Evolutionary conservation across 2,888 invertebrate species (phyloP).

Genomic region (Acanthoscelides obtectus): DNA sequence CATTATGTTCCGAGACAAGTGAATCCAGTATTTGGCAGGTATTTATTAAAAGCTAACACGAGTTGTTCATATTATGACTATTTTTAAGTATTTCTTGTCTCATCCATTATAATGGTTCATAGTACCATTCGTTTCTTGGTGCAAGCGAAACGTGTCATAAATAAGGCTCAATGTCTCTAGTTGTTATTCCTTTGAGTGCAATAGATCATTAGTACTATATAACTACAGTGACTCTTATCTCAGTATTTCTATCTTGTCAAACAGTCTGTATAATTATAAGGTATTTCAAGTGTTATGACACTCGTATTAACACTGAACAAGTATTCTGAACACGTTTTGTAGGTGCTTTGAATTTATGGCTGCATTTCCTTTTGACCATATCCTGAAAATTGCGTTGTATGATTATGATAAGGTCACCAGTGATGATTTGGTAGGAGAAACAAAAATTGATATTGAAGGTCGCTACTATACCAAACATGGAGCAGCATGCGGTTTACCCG

Average conservation of each 20-base stretch:
- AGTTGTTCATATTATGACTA: not conserved
- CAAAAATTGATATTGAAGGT: constrained; percentile 82
- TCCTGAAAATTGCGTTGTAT: constrained; percentile 67
- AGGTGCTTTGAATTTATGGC: constrained; percentile 73
- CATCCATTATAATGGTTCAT: not conserved
- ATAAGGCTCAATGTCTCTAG: too few relatives aligned
- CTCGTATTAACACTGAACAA: too few relatives aligned
- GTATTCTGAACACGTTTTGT: constrained; percentile 22
- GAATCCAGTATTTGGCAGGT: constrained; percentile 82
- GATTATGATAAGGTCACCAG: constrained; percentile 65
- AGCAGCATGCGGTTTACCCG: constrained; percentile 71
- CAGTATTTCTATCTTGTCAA: too few relatives aligned
- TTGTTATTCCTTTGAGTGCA: too few relatives aligned
- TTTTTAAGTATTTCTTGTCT: too few relatives aligned
- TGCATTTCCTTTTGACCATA: constrained; percentile 69
- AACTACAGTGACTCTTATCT: too few relatives aligned
- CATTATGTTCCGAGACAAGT: constrained; percentile 66
- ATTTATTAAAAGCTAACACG: constrained; percentile 17
- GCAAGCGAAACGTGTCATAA: too few relatives aligned
- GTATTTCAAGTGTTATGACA: too few relatives aligned
- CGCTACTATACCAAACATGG: constrained; percentile 75
- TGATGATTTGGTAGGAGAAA: constrained; percentile 82
- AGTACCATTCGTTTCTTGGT: constrained; percentile 6
- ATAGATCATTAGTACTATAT: too few relatives aligned
- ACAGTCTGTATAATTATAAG: too few relatives aligned